Conservation (phyloP, 1,140 invertebrate species). For the Frieseomelitta varia region DNA sequence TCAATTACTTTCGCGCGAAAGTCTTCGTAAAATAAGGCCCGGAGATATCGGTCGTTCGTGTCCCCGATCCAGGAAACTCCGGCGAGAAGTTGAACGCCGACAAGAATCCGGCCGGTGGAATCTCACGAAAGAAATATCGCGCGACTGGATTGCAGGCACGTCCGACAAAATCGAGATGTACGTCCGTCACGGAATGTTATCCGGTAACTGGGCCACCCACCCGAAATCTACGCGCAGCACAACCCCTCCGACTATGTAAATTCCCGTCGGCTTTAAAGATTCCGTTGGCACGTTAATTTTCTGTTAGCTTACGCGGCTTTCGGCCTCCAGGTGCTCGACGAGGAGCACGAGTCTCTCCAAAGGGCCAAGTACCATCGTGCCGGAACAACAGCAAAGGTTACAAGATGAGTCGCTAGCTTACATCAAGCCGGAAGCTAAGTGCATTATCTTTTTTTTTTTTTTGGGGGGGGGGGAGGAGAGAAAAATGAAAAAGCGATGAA, state of each 20-base stretch:
- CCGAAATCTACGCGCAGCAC: conserved; percentile 2
- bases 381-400: conserved; percentile 29
- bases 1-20: conserved; percentile 21
- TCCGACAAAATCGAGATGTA: neutral
- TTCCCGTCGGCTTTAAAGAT: conserved; percentile 40
- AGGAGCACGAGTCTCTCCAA: conserved; percentile 16
- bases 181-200: neutral
- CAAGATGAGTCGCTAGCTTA: conserved; percentile 30
- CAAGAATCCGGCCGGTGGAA: neutral
- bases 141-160: conserved; percentile 7
- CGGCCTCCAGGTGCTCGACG: conserved; percentile 10
- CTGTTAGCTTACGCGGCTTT: conserved; percentile 42
- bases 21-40: neutral
- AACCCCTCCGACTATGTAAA: conserved; percentile 6
- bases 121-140: conserved; percentile 42
- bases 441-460: conserved; percentile 8
- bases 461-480: neutral
- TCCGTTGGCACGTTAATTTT: conserved; percentile 55
- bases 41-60: neutral
- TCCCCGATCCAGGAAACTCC: neutral
- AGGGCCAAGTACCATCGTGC: conserved; percentile 17
- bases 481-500: conserved; percentile 4
- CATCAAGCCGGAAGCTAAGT: neutral
- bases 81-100: neutral
- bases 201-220: neutral